Base-by-base conservation (phyloP, 2,797 vertebrate genomes). In the Sebastes dallii region DNA sequence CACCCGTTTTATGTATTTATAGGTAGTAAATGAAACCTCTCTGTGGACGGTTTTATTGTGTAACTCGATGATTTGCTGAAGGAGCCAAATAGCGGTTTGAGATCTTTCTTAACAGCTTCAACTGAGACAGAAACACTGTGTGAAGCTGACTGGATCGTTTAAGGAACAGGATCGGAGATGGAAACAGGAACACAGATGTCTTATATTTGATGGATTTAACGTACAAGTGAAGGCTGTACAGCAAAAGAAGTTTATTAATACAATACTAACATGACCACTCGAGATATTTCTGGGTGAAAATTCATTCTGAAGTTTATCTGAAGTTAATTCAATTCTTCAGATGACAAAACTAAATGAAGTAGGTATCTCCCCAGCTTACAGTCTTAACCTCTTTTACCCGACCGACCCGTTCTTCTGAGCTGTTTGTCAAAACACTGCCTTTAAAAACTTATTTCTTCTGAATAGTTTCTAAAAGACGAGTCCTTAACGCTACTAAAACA, bases 1-100 rank as follows among this genome's bases (percentile, higher is more conserved):
- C 85, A 89, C 67, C 52, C 75, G 75, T 92, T 93, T 93, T 71
- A 86, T 89, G 80, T 78, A 87, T 90, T 89, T 89, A 84, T 80
- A 87, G 83, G 90, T 90, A 80, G 82, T 90, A 90, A 91, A 88
- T 65, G 67, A 61, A 82, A 66, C 67, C 16, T 83, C 81, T 75
- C 88, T 81, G 74, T 68, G 78, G 67, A 89, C 36, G 56, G 16
- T 88, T 91, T 92, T 90, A 89, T 84, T 67, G 81, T 75, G 80
- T 85, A 89, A 89, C 82, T 42, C 22, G 84, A 90, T 75, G 78
- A 90, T 88, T 81, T 76, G 39, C 58, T 58, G 13, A 58, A 71
- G 58, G 66, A 78, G 73, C 81, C 81, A 24, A 83, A 84, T 77
- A 61, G 30, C 6, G 30, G 50, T 74, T 73, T 80, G 60, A 85